A percentile compares a stretch with the other conserved stretches of the same genome.
phyloP scores from a whole-genome alignment of 2,888 invertebrate genomes.

The Ectobius pallidus region DNA sequence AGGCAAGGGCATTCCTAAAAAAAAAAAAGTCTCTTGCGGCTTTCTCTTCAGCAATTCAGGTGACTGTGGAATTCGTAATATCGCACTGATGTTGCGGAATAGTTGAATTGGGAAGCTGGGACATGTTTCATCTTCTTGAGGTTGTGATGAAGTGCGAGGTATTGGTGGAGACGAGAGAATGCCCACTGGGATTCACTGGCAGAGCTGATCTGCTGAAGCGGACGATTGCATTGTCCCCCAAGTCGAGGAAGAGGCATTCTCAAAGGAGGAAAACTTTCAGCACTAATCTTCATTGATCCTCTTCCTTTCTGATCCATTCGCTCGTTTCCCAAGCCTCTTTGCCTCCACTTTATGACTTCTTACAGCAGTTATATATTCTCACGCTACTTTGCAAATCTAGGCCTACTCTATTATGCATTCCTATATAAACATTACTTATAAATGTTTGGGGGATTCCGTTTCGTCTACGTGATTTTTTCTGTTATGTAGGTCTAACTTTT shows the following conservation, averaged over 20 bases:
- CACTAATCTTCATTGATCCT: conserved; percentile 27
- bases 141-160: not conserved
- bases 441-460: too few relatives aligned
- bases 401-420: too few relatives aligned
- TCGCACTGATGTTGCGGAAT: too few relatives aligned
- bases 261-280: conserved; percentile 10
- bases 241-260: not conserved
- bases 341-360: conserved; percentile 4
- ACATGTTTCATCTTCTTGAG: not conserved
- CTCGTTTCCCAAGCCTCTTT: not conserved
- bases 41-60: too few relatives aligned
- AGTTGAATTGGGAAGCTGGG: not conserved
- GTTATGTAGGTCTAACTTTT: too few relatives aligned
- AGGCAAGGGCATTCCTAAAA: too few relatives aligned
- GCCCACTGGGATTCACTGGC: not conserved
- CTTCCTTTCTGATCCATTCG: not conserved
- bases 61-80: too few relatives aligned
- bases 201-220: conserved; percentile 15
- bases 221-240: conserved; percentile 26
- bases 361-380: not conserved
- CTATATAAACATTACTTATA: too few relatives aligned
- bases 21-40: too few relatives aligned
- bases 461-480: too few relatives aligned
- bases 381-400: too few relatives aligned
- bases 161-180: not conserved